phyloP scores from a whole-genome alignment of 2,797 vertebrate species.

The Sebastes steindachneri region DNA sequence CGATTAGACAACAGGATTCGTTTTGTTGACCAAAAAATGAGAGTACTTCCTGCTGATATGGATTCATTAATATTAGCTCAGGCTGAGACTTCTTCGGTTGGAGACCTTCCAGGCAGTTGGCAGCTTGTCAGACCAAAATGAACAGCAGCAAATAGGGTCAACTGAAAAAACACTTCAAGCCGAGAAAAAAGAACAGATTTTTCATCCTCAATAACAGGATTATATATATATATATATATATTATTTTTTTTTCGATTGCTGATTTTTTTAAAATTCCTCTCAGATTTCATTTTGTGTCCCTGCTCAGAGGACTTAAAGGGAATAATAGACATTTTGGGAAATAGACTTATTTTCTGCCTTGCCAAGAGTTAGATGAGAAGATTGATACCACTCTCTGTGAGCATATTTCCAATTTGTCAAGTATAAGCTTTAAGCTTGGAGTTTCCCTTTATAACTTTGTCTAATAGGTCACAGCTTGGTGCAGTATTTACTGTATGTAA shows the following conservation, averaged over 20 bases:
- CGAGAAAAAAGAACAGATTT: neutral
- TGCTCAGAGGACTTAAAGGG: neutral
- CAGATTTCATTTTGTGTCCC: too few relatives aligned
- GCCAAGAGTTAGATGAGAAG: neutral
- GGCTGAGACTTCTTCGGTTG: neutral
- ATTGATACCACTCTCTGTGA: neutral
- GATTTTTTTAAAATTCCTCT: too few relatives aligned
- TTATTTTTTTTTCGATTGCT: too few relatives aligned
- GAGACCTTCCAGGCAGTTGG: constrained; percentile 4
- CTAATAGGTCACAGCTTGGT: neutral
- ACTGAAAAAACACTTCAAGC: neutral
- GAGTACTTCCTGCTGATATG: neutral
- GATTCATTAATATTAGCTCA: neutral
- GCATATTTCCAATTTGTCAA: neutral
- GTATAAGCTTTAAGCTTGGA: neutral
- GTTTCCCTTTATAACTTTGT: neutral
- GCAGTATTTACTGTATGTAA: neutral
- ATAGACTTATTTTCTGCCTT: neutral
- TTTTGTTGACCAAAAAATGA: neutral
- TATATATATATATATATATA: too few relatives aligned
- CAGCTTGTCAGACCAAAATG: neutral
- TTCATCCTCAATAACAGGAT: too few relatives aligned
- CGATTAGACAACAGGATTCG: neutral
- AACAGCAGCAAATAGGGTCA: constrained; percentile 1
- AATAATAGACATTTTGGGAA: neutral